These are phyloP conservation scores for Drosophila gaucha DNA, from an alignment of 2,888 invertebrate genomes.

Conservation along the genomic window DNA sequence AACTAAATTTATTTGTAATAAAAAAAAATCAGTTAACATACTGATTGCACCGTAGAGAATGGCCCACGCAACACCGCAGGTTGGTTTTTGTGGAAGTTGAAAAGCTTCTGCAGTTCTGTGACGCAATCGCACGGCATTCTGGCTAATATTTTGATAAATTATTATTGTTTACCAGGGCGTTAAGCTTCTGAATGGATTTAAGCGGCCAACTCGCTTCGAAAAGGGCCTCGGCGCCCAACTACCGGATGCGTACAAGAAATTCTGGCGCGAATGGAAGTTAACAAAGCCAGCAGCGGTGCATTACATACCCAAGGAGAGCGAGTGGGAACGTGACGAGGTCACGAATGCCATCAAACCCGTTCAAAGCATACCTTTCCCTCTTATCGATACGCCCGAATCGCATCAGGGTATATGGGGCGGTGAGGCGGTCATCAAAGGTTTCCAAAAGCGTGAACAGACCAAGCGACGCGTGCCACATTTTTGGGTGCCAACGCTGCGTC, in stretches of 20 bases:
- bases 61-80: conserved; percentile 83
- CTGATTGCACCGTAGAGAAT: conserved; percentile 52
- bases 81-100: conserved; percentile 39
- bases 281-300: conserved; percentile 88
- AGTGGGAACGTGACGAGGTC: conserved; percentile 90
- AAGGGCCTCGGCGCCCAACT: conserved; percentile 89
- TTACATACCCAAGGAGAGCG: conserved; percentile 90
- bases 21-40: conserved; percentile 1
- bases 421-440: conserved; percentile 96
- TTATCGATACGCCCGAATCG: conserved; percentile 91
- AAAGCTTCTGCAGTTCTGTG: conserved; percentile 60
- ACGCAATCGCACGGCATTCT: conserved; percentile 73
- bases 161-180: conserved; percentile 69
- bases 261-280: conserved; percentile 93
- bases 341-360: conserved; percentile 90
- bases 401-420: conserved; percentile 98
- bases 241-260: conserved; percentile 93
- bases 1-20: conserved; percentile 13
- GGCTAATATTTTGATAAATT: background rate
- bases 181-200: conserved; percentile 85
- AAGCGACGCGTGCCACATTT: conserved; percentile 91
- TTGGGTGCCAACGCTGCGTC: conserved; percentile 93
- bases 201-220: conserved; percentile 87
- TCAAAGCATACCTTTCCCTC: conserved; percentile 91
- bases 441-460: conserved; percentile 87